Conservation (phyloP, 2,797 vertebrate genomes). For the Austrolebias charrua region DNA sequence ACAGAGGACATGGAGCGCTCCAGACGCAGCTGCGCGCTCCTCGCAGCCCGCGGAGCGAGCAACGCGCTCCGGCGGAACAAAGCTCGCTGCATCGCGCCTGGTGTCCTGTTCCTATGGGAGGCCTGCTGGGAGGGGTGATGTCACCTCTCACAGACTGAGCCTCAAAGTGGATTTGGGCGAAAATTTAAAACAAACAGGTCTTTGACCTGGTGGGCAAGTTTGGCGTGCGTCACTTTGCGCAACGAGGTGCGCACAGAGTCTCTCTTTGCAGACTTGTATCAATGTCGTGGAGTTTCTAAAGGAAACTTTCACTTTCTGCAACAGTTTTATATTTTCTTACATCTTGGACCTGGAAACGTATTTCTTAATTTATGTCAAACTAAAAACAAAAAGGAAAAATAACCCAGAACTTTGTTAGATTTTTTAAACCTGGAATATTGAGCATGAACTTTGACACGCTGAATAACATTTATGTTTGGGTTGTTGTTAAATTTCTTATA, state of each 20-base stretch:
- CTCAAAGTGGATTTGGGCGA: slow-evolving; percentile 50
- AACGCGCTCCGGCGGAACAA: slow-evolving; percentile 66
- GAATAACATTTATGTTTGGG: neutral
- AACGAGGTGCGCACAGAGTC: slow-evolving; percentile 1
- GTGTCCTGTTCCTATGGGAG: slow-evolving; percentile 33
- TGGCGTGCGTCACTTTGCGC: slow-evolving; percentile 59
- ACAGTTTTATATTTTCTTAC: neutral
- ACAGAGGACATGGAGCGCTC: slow-evolving; percentile 81
- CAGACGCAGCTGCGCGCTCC: slow-evolving; percentile 51
- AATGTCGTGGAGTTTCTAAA: neutral
- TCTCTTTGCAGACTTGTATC: neutral
- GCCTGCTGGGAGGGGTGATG: slow-evolving; percentile 11
- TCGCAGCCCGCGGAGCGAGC: slow-evolving; percentile 49
- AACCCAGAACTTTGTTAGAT: no score
- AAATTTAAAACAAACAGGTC: slow-evolving; percentile 75
- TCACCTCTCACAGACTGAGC: slow-evolving; percentile 21
- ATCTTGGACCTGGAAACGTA: neutral
- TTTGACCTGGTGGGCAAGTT: slow-evolving; percentile 73
- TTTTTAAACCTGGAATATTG: no score
- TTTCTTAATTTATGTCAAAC: neutral
- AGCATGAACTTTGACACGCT: no score
- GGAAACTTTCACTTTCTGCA: no score
- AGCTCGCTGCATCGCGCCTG: slow-evolving; percentile 73
- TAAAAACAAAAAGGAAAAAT: no score
- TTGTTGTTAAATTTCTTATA: neutral